Percentiles rank a stretch among this genome's conserved stretches.
These are phyloP conservation scores for Callithrix jacchus DNA, from an alignment of 2,113 vertebrate genomes.

Conservation along the genomic window DNA sequence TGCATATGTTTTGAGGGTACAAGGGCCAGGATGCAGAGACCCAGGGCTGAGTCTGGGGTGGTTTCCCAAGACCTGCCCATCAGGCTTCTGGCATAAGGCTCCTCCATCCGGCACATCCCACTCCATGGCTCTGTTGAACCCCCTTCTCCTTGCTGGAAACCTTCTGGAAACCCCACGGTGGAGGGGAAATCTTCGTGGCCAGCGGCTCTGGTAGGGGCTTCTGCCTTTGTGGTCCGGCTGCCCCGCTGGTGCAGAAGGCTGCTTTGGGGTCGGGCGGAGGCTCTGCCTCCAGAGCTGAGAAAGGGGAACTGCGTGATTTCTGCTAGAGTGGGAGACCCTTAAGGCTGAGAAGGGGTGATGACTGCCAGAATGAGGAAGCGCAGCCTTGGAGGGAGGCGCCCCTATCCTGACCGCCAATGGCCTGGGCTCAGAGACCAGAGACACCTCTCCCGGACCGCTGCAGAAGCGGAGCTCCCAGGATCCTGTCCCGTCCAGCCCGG, in stretches of 20 bases:
- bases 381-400: neutral
- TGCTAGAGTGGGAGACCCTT: neutral
- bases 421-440: neutral
- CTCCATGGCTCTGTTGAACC: neutral
- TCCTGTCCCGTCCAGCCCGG: neutral
- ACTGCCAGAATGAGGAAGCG: neutral
- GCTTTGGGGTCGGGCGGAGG: neutral
- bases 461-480: too few relatives aligned
- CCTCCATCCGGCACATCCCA: rapidly evolving
- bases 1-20: neutral
- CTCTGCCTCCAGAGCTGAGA: neutral
- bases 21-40: neutral
- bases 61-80: neutral
- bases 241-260: neutral
- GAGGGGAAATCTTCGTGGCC: neutral
- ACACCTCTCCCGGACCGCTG: neutral
- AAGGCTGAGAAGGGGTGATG: neutral
- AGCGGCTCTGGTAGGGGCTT: neutral
- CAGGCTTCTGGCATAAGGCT: too few relatives aligned
- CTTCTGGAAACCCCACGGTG: neutral
- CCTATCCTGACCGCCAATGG: neutral
- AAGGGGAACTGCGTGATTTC: neutral
- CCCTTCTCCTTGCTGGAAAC: neutral
- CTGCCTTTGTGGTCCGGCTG: neutral
- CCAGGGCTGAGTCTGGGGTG: neutral